Conservation (phyloP, 2,113 vertebrate species). For the Shinisaurus crocodilurus region DNA sequence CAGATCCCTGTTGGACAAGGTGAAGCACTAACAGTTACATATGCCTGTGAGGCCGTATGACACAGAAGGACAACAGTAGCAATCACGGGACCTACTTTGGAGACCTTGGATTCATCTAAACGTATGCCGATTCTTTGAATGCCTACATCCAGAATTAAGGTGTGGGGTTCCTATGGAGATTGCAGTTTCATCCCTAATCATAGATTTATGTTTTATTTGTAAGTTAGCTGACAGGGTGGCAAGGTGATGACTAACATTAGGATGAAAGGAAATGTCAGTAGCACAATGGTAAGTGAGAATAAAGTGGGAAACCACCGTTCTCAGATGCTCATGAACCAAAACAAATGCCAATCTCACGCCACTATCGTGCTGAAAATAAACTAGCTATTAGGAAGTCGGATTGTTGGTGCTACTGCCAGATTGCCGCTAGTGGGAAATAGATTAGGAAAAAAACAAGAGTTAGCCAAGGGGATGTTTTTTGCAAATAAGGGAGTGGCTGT, state of each 20-base stretch:
- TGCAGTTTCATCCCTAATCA: no score
- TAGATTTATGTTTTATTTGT: not conserved
- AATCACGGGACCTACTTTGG: conserved; percentile 31
- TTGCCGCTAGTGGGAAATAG: not conserved
- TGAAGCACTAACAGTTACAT: conserved; percentile 26
- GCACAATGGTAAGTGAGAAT: conserved; percentile 40
- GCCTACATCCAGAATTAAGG: conserved; percentile 45
- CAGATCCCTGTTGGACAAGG: not conserved
- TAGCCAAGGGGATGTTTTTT: not conserved
- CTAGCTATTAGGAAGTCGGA: not conserved
- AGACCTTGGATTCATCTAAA: conserved; percentile 7
- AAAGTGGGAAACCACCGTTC: not conserved
- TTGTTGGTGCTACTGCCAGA: not conserved
- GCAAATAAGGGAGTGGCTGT: not conserved
- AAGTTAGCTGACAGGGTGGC: conserved; percentile 18
- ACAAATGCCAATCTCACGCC: not conserved
- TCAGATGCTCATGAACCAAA: not conserved
- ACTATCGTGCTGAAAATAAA: not conserved
- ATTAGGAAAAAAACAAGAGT: not conserved
- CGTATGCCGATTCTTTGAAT: conserved; percentile 31
- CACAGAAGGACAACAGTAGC: not conserved
- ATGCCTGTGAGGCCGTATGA: not conserved
- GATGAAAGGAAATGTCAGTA: conserved; percentile 48
- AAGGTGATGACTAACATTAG: not conserved
- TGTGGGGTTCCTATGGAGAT: conserved; percentile 3